Base-by-base conservation (phyloP, 2,113 vertebrate genomes). In the Saccopteryx leptura region DNA sequence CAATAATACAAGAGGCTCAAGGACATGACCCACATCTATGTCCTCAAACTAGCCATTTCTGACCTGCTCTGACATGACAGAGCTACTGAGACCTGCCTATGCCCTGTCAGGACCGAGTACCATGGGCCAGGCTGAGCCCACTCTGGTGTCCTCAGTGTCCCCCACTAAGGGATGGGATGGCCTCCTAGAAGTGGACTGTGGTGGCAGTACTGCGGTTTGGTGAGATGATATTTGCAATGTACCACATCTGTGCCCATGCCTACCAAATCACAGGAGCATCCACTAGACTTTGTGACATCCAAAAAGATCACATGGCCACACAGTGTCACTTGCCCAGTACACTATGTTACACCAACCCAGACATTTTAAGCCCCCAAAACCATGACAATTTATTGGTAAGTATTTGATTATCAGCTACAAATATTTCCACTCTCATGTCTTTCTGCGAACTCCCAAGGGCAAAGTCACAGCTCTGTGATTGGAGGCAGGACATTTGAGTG, bases 401-500 rank as follows among this genome's bases (percentile, higher is more conserved):
- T 39, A 39, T 78, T 78, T n/a, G 75, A 21, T 28, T n/a, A 48
- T 78, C 75, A 56, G 50, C 50, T 17, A 79, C 58, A 28, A 56
- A 28, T 9, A 0, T 63, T 60, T 79, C 80, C 8, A 26, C 50
- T 72, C 56, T 56, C 50, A 39, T 39, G 39, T 21, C 28, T 23
- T 84, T 23, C 48, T 79, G 6, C 46, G 28, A 74, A 18, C 12
- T 14, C 19, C 24, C 2, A 19, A 14, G 39, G 6, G 3, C 61
- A 48, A 33, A 46, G 33, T 13, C 19, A 13, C 18, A 31, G 9
- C 39, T 9, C 10, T 1, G 7, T 2, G 12, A 26, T 7, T 3
- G 31, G 63, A n/a, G 14, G 58, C 26, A 26, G n/a, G 76, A n/a
- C 7, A 19, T 33, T 24, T 1, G 1, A 46, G 33, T 18, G 50